Percentiles rank a stretch among this genome's conserved stretches.
Evolutionary conservation across 2,888 invertebrate species (phyloP).

Genomic region (Pristionchus exspectatus): DNA sequence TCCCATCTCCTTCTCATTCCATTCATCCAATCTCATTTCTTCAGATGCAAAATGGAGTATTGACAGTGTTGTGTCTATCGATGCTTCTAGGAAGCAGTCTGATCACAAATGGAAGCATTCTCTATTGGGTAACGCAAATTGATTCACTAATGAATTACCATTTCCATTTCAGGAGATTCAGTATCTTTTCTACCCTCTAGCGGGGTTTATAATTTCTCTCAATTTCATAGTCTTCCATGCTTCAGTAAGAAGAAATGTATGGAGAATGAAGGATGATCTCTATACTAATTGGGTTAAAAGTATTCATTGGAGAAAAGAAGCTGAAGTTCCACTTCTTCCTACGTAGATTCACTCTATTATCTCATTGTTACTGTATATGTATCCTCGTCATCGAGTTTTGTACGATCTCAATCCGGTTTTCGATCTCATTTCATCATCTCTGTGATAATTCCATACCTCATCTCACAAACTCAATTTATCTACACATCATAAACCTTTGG

Average conservation of each 20-base stretch:
- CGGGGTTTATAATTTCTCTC: conserved; percentile 30
- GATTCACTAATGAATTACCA: neutral
- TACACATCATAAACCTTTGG: conserved; percentile 43
- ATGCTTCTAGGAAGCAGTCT: neutral
- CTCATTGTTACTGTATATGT: neutral
- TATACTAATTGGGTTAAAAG: neutral
- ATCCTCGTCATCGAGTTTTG: neutral
- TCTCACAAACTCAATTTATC: conserved; percentile 20
- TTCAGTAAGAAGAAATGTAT: neutral
- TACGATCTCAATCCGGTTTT: neutral
- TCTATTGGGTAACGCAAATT: neutral
- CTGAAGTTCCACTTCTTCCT: conserved; percentile 33
- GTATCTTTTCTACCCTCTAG: conserved; percentile 34
- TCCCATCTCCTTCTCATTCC: neutral
- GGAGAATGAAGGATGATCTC: neutral
- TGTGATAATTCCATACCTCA: conserved; percentile 20
- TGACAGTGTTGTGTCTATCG: conserved; percentile 26
- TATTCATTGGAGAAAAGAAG: conserved; percentile 6
- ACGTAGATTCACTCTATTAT: neutral
- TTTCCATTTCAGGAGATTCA: conserved; percentile 25
- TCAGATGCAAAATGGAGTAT: conserved; percentile 10
- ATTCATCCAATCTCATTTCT: neutral
- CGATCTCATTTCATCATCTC: conserved; percentile 29
- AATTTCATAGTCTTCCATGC: conserved; percentile 24
- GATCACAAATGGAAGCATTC: neutral